Evolutionary conservation across 1,140 invertebrate genomes (phyloP), one percentile per base, ranked within the genome.

Genomic region (Drosophila mojavensis): DNA sequence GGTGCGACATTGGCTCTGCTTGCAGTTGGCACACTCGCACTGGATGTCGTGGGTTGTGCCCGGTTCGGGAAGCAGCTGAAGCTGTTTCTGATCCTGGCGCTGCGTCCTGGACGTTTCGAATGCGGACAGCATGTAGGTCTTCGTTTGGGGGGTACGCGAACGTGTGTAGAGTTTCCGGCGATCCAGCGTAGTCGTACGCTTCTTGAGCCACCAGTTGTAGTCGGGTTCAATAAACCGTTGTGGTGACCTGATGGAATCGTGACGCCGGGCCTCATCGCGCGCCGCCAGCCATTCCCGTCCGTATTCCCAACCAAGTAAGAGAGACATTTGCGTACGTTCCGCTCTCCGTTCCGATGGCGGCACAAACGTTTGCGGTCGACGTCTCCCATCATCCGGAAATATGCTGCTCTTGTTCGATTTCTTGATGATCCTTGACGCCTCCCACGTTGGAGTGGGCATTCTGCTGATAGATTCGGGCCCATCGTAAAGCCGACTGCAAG

Each of bases 181-280:
- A 47, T 69, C 39, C 10, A 45, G 1, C 3, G 41, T 30, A 20
- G 15, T 6, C 1, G 11, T 2, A 1, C 65, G 65, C 17, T 68
- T 68, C 17, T 51, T 61, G 0, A 68, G 56, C 65, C 56, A 61
- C 65, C 65, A 68, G 0, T 36, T 10, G 36, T 45, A 68, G 56
- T 68, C 65, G 48, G 53, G 47, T 13, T 6, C 13, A 5, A 70
- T 70, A 20, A 41, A 54, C 2, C 15, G 36, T 3, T 9, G 10
- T 2, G 51, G 26, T 1, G 51, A 11, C 3, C 24, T 26, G 9
- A 24, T 5, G 2, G 17, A 17, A 0, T 54, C 15, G 28, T 33
- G 28, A 9, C 36, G 28, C 9, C 13, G 9, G 15, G 41, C 43
- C 2, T 60, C 24, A 17, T 43, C 4, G 24, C 15, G 56, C 30